A percentile compares a stretch with the other conserved stretches of the same genome.
These are phyloP conservation scores for Sarcophaga peregrina DNA, from an alignment of 1,140 invertebrate genomes.

Conservation along the genomic window DNA sequence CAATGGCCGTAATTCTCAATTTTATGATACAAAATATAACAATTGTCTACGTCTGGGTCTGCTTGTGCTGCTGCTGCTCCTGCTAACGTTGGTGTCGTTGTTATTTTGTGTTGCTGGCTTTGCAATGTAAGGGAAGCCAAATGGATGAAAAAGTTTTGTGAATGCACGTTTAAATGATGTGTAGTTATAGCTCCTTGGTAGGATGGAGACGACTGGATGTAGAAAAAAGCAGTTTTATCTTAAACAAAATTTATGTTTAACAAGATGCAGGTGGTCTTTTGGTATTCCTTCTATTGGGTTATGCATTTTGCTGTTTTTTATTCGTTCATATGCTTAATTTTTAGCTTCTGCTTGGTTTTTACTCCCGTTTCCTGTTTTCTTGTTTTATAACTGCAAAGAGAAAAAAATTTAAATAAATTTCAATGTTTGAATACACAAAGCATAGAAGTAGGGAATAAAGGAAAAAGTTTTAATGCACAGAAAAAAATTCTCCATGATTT, in stretches of 20 bases:
- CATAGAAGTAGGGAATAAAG: too few species aligned
- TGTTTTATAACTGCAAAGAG: not conserved
- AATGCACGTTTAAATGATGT: too few species aligned
- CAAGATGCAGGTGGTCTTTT: constrained; percentile 31
- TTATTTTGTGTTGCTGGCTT: too few species aligned
- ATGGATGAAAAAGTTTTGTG: too few species aligned
- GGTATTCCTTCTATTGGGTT: not conserved
- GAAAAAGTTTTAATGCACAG: too few species aligned
- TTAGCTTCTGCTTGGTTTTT: not conserved
- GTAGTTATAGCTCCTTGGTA: too few species aligned
- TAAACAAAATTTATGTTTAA: constrained; percentile 36
- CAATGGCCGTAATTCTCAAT: not conserved
- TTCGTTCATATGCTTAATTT: not conserved
- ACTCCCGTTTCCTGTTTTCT: not conserved
- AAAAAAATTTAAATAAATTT: not conserved
- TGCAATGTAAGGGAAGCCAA: too few species aligned
- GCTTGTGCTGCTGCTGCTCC: too few species aligned
- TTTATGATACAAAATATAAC: constrained; percentile 20
- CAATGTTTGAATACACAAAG: too few species aligned
- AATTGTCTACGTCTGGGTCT: not conserved
- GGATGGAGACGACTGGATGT: not conserved
- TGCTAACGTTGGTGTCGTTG: too few species aligned
- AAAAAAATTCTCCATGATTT: not conserved
- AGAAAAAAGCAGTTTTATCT: constrained; percentile 27
- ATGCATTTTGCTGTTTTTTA: not conserved